Percentiles rank a stretch among this genome's conserved stretches.
These are phyloP conservation scores for Cheilosia pagana DNA, from an alignment of 2,888 invertebrate genomes.

Conservation along the genomic window DNA sequence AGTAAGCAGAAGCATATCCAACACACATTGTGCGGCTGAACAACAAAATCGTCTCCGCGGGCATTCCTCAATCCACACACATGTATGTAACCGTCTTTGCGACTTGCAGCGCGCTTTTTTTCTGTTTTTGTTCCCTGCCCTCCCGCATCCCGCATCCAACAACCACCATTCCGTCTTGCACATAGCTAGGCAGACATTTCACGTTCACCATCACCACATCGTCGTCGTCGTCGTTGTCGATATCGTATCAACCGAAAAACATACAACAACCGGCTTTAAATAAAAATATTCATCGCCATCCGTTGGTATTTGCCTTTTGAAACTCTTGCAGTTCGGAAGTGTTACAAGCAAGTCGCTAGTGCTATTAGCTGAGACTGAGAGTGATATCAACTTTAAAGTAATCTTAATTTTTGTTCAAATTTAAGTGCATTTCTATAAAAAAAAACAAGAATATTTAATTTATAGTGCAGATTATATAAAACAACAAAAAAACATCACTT, in stretches of 20 bases:
- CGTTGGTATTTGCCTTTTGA: slow-evolving; percentile 80
- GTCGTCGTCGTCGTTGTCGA: slow-evolving; percentile 12
- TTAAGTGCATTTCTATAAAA: not conserved
- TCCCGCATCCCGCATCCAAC: too few relatives aligned
- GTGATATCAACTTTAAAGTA: slow-evolving; percentile 16
- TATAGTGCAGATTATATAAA: slow-evolving; percentile 11
- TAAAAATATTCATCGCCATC: slow-evolving; percentile 78
- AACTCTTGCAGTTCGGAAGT: slow-evolving; percentile 79
- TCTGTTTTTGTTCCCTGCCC: not conserved
- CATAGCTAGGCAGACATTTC: slow-evolving; percentile 1
- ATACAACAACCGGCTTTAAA: slow-evolving; percentile 82
- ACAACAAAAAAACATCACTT: slow-evolving; percentile 9
- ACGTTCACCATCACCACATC: not conserved
- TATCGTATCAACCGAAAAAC: slow-evolving; percentile 58
- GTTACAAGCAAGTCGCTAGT: slow-evolving; percentile 18
- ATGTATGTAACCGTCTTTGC: slow-evolving; percentile 27
- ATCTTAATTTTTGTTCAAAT: slow-evolving; percentile 5
- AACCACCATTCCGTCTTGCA: not conserved
- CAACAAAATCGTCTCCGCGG: slow-evolving; percentile 21
- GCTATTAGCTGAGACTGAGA: slow-evolving; percentile 11
- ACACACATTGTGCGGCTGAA: slow-evolving; percentile 3
- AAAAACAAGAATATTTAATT: not conserved
- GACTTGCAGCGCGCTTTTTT: slow-evolving; percentile 53
- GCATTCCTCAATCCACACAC: slow-evolving; percentile 18
- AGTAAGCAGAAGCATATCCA: slow-evolving; percentile 3